A percentile compares a stretch with the other conserved stretches of the same genome.
Evolutionary conservation across 2,113 vertebrate species (phyloP).

Genomic region (Sardina pilchardus): DNA sequence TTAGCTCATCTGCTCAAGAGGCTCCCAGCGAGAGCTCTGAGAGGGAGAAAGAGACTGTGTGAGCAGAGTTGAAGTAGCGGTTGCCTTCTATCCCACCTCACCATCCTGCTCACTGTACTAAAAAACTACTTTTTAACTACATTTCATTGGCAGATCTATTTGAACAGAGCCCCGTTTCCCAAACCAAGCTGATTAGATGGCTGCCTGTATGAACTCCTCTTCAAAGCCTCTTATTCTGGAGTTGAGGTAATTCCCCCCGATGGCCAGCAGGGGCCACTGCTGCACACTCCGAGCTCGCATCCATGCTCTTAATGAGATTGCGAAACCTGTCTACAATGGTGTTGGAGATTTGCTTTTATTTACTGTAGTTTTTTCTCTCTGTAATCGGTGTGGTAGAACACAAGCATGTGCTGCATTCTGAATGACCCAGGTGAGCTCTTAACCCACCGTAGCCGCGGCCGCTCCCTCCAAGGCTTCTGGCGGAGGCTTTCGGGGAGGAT

Average conservation of each 20-base stretch:
- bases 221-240: not conserved
- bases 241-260: not conserved
- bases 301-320: not conserved
- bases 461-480: not conserved
- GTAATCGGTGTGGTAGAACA: not conserved
- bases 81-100: not conserved
- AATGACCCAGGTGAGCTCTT: not conserved
- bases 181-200: not conserved
- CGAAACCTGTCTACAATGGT: not conserved
- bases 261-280: slow-evolving; percentile 31
- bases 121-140: not conserved
- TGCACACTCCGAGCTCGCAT: slow-evolving; percentile 8
- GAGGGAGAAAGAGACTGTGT: not conserved
- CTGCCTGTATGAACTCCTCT: not conserved
- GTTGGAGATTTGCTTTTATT: not conserved
- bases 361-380: not conserved
- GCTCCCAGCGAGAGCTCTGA: not conserved
- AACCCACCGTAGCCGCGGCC: not conserved
- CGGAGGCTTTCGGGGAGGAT: not conserved
- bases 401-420: not conserved
- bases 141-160: not conserved
- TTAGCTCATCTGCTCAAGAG: not conserved
- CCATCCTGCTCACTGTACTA: not conserved
- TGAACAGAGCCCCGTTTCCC: not conserved
- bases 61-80: not conserved